Evolutionary conservation across 1,140 invertebrate genomes (phyloP).

Genomic region (Bacillus rossius): DNA sequence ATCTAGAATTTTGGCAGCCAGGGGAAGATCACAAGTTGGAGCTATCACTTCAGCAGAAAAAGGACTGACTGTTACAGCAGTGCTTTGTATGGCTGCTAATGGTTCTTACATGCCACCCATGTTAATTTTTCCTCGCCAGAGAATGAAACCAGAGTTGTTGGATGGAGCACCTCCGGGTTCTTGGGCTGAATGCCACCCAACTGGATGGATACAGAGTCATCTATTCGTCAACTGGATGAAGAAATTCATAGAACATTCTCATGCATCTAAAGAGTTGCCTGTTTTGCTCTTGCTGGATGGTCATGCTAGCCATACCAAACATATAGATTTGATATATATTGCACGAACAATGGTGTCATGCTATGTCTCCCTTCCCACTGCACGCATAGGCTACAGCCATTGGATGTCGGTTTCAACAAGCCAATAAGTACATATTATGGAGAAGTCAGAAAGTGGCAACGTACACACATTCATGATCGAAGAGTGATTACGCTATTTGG

Average conservation of each 20-base stretch:
- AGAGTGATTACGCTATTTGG: constrained; percentile 1
- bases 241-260: background rate
- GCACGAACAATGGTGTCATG: no score
- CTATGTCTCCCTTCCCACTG: background rate
- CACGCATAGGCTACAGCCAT: constrained; percentile 1
- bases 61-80: constrained; percentile 30
- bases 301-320: no score
- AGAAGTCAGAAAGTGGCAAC: constrained; percentile 29
- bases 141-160: constrained; percentile 15
- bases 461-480: background rate
- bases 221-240: background rate
- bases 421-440: constrained; percentile 35
- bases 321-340: no score
- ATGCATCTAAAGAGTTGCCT: background rate
- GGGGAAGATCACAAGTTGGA: constrained; percentile 18
- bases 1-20: constrained; percentile 27
- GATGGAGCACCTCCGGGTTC: constrained; percentile 16
- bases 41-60: constrained; percentile 29
- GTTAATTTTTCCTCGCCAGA: constrained; percentile 34
- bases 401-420: constrained; percentile 37
- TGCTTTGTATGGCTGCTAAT: constrained; percentile 31
- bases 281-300: constrained; percentile 12
- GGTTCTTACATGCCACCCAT: constrained; percentile 31
- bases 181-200: constrained; percentile 24
- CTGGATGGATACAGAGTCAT: constrained; percentile 18